These are phyloP conservation scores for Drosophila kurseongensis DNA, from an alignment of 1,140 invertebrate genomes.

Conservation along the genomic window DNA sequence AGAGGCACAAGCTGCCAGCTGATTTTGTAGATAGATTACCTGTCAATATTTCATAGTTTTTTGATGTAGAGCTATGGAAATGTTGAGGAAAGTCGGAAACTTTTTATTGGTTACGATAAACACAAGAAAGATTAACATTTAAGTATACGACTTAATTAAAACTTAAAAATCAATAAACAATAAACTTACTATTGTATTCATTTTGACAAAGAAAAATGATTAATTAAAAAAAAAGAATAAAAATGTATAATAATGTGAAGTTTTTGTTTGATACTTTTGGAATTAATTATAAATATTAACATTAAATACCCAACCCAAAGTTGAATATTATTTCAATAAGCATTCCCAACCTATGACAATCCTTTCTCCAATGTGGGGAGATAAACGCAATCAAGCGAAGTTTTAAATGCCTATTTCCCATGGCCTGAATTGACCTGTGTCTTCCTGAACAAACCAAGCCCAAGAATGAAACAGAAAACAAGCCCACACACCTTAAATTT, in stretches of 20 bases:
- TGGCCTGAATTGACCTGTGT: conserved; percentile 36
- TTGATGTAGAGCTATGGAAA: background rate
- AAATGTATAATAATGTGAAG: too few species aligned
- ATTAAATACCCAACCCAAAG: background rate
- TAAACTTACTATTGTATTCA: too few species aligned
- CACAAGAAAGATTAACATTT: background rate
- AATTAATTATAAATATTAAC: too few species aligned
- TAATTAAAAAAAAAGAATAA: too few species aligned
- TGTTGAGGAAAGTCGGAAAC: background rate
- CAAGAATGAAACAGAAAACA: conserved; percentile 12
- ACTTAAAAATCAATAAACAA: too few species aligned
- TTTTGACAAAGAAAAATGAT: too few species aligned
- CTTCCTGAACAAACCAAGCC: conserved; percentile 39
- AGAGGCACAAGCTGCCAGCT: conserved; percentile 2
- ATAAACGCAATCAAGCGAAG: conserved; percentile 4
- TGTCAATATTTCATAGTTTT: conserved; percentile 3
- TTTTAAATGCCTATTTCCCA: conserved; percentile 9
- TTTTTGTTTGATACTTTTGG: too few species aligned
- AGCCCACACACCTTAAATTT: conserved; percentile 40
- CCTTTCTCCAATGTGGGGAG: conserved; percentile 16
- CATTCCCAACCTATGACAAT: conserved; percentile 19
- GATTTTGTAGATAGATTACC: conserved; percentile 1
- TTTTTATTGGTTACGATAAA: background rate
- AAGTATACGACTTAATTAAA: background rate
- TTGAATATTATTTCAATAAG: background rate